Evolutionary conservation across 1,140 invertebrate genomes (phyloP).

Genomic region (Procambarus clarkii): DNA sequence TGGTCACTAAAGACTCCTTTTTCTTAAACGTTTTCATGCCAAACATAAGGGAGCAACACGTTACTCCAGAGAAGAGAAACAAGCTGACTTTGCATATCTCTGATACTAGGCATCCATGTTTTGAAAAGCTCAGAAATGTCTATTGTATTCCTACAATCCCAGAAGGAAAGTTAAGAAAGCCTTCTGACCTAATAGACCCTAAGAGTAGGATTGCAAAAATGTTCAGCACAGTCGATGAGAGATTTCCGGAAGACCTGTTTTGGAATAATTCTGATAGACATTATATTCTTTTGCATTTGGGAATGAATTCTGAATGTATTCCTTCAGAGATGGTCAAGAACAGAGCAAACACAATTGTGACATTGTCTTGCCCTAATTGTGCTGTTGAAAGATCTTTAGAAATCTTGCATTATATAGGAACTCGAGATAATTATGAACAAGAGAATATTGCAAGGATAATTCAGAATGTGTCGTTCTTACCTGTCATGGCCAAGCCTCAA

Average conservation of each 20-base stretch:
- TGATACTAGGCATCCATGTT: too few relatives aligned
- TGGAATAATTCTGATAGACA: background rate
- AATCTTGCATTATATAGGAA: slow-evolving; percentile 23
- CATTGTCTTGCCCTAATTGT: slow-evolving; percentile 22
- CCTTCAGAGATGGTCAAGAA: slow-evolving; percentile 26
- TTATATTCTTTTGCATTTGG: background rate
- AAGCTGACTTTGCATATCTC: too few relatives aligned
- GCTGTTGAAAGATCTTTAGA: background rate
- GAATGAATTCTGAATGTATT: slow-evolving; percentile 21
- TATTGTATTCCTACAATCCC: too few relatives aligned
- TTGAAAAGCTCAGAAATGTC: too few relatives aligned
- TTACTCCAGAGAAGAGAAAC: too few relatives aligned
- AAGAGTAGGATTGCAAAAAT: background rate
- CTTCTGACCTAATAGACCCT: slow-evolving; percentile 7
- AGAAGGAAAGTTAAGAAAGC: too few relatives aligned
- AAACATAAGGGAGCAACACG: too few relatives aligned
- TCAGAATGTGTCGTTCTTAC: slow-evolving; percentile 19
- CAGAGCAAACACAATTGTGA: slow-evolving; percentile 13
- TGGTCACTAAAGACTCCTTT: too few relatives aligned
- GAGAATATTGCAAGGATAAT: background rate
- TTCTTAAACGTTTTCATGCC: too few relatives aligned
- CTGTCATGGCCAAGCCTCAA: slow-evolving; percentile 41
- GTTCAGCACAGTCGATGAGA: slow-evolving; percentile 33
- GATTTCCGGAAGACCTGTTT: slow-evolving; percentile 27
- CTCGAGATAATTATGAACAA: background rate